Base-by-base conservation (phyloP, 2,888 invertebrate species). In the Perizoma flavofasciatum region DNA sequence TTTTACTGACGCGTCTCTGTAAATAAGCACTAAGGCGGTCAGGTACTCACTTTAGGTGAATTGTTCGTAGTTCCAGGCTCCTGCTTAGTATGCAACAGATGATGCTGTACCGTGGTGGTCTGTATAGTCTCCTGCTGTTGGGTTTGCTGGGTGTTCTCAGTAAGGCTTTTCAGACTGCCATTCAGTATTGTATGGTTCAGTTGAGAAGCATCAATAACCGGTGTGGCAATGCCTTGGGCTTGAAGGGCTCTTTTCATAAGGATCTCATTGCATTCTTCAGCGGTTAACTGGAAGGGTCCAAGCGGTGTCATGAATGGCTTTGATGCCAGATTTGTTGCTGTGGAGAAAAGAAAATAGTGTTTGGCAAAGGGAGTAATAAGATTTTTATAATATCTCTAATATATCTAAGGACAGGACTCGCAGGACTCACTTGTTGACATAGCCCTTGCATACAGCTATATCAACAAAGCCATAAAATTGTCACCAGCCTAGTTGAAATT, bases 211-310 rank as follows among this genome's bases (percentile, higher is more conserved):
- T 92, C 91, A 72, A 92, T 88, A 8, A 93, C 92, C 0, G 92
- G 88, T 4, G 90, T 91, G 4, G 90, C 86, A 5, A 92, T 94
- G 6, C 92, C 94, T 67, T 93, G 93, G 4, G 95, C 95, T 69
- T 95, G 95, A 0, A 95, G 90, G 0, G 96, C 96, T 67, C 96
- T 88, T 78, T 96, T 96, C 94, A 96, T 95, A 68, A 96, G 86
- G 66, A 96, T 95, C 85, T 96, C 95, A 83, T 95, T 95, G 88
- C 95, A 96, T 92, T 96, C 95, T 81, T 96, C 96, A 1, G 95
- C 95, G 0, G 95, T 96, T 11, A 96, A 85, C 77, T 96, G 95
- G 65, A 96, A 89, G 6, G 95, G 95, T 48, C 96, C 96, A 54
- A 95, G 88, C 4, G 95, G 95, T 64, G 95, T 95, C 93, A 94